These are phyloP conservation scores for Geotrypetes seraphini DNA, from an alignment of 2,797 vertebrate species.

Conservation along the genomic window DNA sequence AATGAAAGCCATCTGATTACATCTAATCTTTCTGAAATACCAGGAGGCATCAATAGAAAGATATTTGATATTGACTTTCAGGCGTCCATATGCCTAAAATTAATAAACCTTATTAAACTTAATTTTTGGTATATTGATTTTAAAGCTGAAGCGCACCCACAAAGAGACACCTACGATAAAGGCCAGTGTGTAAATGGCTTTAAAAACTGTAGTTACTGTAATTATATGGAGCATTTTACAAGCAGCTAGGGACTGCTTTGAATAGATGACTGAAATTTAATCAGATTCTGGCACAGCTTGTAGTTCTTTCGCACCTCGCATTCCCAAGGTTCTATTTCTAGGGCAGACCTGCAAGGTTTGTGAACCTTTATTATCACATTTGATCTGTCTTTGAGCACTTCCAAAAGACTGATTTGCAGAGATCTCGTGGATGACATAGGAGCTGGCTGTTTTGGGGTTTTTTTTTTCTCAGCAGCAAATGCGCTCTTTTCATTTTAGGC, in stretches of 20 bases:
- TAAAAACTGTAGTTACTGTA: constrained; percentile 56
- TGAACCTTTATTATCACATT: constrained; percentile 33
- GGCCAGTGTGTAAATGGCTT: constrained; percentile 56
- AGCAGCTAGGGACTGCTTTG: constrained; percentile 51
- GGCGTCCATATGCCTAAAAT: constrained; percentile 41
- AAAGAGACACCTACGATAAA: constrained; percentile 45
- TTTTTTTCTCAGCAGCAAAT: constrained; percentile 3
- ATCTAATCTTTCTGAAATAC: constrained; percentile 46
- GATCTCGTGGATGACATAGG: constrained; percentile 14
- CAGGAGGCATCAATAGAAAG: constrained; percentile 35
- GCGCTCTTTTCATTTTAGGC: constrained; percentile 12
- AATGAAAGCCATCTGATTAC: constrained; percentile 45
- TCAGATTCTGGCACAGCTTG: constrained; percentile 48
- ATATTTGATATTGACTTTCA: constrained; percentile 40
- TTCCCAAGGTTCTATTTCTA: constrained; percentile 40
- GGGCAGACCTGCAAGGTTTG: constrained; percentile 30
- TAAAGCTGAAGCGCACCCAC: constrained; percentile 45
- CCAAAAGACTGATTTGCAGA: constrained; percentile 19
- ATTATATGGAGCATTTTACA: constrained; percentile 64
- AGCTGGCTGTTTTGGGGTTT: background rate
- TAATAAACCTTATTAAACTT: constrained; percentile 44
- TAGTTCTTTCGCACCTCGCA: constrained; percentile 38
- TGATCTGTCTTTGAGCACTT: constrained; percentile 23
- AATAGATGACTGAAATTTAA: constrained; percentile 61
- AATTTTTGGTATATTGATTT: constrained; percentile 54